Percentiles rank a stretch among this genome's conserved stretches.
These are phyloP conservation scores for Neria commutata DNA, from an alignment of 2,888 invertebrate species.

Conservation along the genomic window DNA sequence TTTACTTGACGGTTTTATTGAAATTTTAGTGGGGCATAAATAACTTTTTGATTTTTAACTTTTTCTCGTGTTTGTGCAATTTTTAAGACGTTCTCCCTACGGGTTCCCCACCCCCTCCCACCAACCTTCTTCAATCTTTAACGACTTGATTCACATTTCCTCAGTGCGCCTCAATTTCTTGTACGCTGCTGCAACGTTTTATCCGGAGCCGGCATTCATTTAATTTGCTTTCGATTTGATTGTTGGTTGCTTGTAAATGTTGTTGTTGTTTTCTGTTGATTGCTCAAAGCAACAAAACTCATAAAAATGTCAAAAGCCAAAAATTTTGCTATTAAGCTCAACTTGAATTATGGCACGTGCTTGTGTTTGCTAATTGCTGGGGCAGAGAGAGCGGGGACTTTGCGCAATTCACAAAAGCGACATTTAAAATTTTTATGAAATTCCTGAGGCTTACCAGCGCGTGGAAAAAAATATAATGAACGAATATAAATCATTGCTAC, in stretches of 20 bases:
- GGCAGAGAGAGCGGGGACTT: no score
- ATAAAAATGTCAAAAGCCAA: slow-evolving; percentile 2
- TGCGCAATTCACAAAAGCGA: no score
- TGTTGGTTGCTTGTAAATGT: no score
- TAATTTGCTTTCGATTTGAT: slow-evolving; percentile 1
- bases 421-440: no score
- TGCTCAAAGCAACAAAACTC: slow-evolving; percentile 2
- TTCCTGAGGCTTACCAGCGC: no score
- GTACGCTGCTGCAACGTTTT: no score
- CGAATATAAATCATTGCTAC: no score
- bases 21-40: slow-evolving; percentile 4
- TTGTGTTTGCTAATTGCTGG: no score
- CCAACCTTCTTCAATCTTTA: background rate
- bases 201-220: no score
- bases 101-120: background rate
- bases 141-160: no score
- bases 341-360: background rate
- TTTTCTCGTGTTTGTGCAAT: background rate
- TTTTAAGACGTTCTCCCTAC: background rate
- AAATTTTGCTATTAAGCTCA: background rate
- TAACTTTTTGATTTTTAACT: background rate
- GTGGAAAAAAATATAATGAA: no score
- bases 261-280: background rate
- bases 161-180: no score
- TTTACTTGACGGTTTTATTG: slow-evolving; percentile 3